Evolutionary conservation across 2,888 invertebrate genomes (phyloP).

Genomic region (Ophion slaviceki): DNA sequence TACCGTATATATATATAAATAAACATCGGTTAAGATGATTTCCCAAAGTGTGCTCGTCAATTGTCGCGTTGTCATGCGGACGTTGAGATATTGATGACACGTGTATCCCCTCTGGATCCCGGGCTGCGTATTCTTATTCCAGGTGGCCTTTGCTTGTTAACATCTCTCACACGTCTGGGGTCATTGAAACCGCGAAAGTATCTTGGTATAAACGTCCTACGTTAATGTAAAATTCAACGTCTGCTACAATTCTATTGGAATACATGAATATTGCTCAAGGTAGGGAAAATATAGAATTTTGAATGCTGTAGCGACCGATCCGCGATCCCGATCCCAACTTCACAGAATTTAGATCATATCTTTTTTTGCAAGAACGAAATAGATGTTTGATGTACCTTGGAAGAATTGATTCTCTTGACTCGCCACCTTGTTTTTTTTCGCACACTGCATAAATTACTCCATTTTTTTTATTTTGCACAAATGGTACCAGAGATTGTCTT

Average conservation of each 20-base stretch:
- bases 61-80: slow-evolving; percentile 3
- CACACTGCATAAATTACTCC: too few species aligned
- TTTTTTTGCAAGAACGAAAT: not conserved
- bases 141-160: slow-evolving; percentile 24
- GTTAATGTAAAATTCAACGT: slow-evolving; percentile 4
- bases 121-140: not conserved
- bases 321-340: not conserved
- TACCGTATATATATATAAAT: not conserved
- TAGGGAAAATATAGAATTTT: not conserved
- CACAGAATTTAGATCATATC: not conserved
- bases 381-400: not conserved
- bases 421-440: too few species aligned
- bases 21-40: slow-evolving; percentile 10
- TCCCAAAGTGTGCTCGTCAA: slow-evolving; percentile 23
- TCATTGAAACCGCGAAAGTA: slow-evolving; percentile 19
- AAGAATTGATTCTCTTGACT: not conserved
- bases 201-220: not conserved
- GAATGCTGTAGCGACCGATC: not conserved
- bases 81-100: slow-evolving; percentile 8
- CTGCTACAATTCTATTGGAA: not conserved
- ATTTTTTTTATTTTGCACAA: too few species aligned
- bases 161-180: slow-evolving; percentile 11
- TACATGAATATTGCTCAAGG: slow-evolving; percentile 2
- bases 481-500: too few species aligned
- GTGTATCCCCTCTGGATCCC: not conserved